A percentile compares a stretch with the other conserved stretches of the same genome.
phyloP scores from a whole-genome alignment of 2,888 invertebrate species.

The Diarsia rubi region DNA sequence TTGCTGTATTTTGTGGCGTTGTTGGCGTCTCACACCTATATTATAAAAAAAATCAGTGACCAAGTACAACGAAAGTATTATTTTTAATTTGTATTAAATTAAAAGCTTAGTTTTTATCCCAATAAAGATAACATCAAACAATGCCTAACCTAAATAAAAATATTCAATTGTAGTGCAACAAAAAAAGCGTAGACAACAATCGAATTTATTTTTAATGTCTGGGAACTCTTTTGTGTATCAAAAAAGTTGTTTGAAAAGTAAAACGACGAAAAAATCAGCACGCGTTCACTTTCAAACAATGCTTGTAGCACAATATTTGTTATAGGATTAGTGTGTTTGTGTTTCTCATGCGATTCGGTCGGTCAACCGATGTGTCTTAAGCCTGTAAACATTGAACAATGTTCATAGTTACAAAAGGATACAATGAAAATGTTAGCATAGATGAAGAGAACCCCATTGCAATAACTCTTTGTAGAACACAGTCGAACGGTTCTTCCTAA shows the following conservation, averaged over 20 bases:
- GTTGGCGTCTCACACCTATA: too few relatives aligned
- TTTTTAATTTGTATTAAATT: slow-evolving; percentile 26
- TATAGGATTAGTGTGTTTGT: slow-evolving; percentile 85
- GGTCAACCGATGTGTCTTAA: slow-evolving; percentile 55
- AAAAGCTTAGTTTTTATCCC: slow-evolving; percentile 45
- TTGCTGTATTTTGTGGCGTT: too few relatives aligned
- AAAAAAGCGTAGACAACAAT: slow-evolving; percentile 67
- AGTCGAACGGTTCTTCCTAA: slow-evolving; percentile 41
- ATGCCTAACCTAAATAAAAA: slow-evolving; percentile 48
- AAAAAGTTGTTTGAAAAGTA: slow-evolving; percentile 58
- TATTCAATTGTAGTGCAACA: slow-evolving; percentile 37
- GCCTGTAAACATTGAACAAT: slow-evolving; percentile 43
- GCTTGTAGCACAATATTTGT: slow-evolving; percentile 79
- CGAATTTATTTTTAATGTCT: slow-evolving; percentile 69
- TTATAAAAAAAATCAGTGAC: too few relatives aligned
- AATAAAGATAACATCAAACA: slow-evolving; percentile 59
- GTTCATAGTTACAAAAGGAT: slow-evolving; percentile 25
- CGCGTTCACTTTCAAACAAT: slow-evolving; percentile 83
- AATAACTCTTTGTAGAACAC: slow-evolving; percentile 13
- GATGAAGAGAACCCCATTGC: background rate
- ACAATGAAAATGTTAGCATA: slow-evolving; percentile 14
- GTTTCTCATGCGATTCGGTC: slow-evolving; percentile 81
- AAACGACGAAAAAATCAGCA: slow-evolving; percentile 69
- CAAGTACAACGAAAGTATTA: slow-evolving; percentile 27
- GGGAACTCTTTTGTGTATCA: slow-evolving; percentile 67